Evolutionary conservation across 2,113 vertebrate species (phyloP), one percentile per base, ranked within the genome.

Genomic region (Corythornis vintsioides): DNA sequence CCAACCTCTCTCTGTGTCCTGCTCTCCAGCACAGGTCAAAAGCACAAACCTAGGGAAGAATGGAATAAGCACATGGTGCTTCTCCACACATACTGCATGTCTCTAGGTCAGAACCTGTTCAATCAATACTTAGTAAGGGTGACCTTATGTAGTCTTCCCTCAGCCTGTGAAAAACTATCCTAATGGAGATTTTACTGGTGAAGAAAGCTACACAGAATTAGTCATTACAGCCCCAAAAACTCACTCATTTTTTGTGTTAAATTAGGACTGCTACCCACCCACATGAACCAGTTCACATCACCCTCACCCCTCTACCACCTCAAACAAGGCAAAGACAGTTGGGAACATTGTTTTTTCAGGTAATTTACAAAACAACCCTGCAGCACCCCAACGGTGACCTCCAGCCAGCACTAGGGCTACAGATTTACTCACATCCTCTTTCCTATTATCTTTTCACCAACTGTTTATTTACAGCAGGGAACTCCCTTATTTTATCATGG

Each of bases 381-480:
- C 1, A 2, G 33, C 82, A 81, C 26, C 17, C 14, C 40, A 63
- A 1, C 0, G 0, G 40, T 67, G 79, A 71, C 74, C 61, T 88
- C 61, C 57, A 78, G 70, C 28, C 86, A 57, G 22, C 65, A 53
- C 0, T 1, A 78, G 38, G 52, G 38, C 53, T 92, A 71, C 43
- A 43, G 33, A 10, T 47, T 85, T 50, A 55, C 53, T 86, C 90
- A 86, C 81, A 92, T 64, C 82, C 90, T 96, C 75, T 72, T 74
- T 84, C 56, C 52, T 86, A 47, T 59, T 86, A 47, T 63, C 77
- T 90, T 60, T 87, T 53, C 53, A 71, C 40, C 16, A 28, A 31
- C 61, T 70, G 43, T 52, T 75, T 59, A 24, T 76, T 83, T 80
- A 76, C n/a, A 48, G n/a, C 57, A 71, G 75, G 53, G 74, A 70